phyloP scores from a whole-genome alignment of 2,888 invertebrate genomes.

The Pachliopta kotzebuea region DNA sequence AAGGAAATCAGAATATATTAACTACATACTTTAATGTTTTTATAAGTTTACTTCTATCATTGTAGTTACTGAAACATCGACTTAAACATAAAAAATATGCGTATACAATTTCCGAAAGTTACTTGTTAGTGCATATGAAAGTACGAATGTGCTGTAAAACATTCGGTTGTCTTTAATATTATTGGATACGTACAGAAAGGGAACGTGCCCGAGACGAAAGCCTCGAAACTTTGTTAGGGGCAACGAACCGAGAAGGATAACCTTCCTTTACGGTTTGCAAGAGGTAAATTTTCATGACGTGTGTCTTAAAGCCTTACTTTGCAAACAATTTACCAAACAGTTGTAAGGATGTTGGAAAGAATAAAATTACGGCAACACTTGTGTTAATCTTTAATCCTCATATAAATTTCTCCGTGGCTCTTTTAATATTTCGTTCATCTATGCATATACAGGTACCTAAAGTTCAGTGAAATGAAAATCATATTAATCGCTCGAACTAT shows the following conservation, averaged over 20 bases:
- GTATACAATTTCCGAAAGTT: no score
- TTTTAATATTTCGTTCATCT: no score
- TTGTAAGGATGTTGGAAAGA: neutral
- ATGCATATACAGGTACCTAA: no score
- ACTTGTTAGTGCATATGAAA: neutral
- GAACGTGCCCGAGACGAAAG: constrained; percentile 10
- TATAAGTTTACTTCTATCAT: no score
- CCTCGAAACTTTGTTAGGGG: constrained; percentile 22
- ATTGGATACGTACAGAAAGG: constrained; percentile 10
- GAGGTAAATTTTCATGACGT: constrained; percentile 26
- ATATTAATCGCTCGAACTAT: no score
- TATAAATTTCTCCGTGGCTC: neutral
- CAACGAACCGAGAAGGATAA: constrained; percentile 23
- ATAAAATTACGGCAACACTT: neutral
- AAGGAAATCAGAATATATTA: no score
- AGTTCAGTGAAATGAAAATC: no score
- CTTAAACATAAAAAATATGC: no score
- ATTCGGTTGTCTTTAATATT: constrained; percentile 21
- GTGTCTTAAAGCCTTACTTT: constrained; percentile 9
- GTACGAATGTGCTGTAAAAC: constrained; percentile 12
- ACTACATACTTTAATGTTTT: no score
- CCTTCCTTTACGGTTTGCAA: constrained; percentile 22
- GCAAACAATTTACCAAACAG: constrained; percentile 14
- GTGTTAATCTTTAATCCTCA: neutral
- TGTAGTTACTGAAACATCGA: no score